Conservation (phyloP, 2,113 vertebrate genomes). For the Stictonetta naevosa region DNA sequence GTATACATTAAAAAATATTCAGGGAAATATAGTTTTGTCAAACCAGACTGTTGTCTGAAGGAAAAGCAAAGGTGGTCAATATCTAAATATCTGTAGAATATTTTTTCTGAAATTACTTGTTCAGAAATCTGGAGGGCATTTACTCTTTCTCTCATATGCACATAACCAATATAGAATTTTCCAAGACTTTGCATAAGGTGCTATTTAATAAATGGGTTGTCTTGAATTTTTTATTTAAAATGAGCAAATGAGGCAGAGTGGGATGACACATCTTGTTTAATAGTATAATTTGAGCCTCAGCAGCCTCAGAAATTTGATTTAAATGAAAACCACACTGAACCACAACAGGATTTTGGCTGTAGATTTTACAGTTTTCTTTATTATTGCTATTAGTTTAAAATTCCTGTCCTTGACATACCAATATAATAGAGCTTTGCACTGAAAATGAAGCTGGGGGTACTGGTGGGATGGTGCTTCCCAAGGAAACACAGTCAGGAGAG, state of each 20-base stretch:
- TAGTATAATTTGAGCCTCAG: background rate
- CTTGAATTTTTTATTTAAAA: background rate
- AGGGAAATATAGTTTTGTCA: background rate
- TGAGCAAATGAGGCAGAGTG: background rate
- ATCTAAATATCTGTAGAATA: background rate
- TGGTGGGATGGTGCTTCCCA: background rate
- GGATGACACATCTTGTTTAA: background rate
- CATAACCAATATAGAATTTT: background rate
- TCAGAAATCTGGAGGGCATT: background rate
- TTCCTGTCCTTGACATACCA: conserved; percentile 24
- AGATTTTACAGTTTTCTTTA: background rate
- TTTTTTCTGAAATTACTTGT: background rate
- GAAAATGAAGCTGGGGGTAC: background rate
- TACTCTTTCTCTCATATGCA: background rate
- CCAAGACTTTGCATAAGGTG: background rate
- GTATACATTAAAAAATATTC: background rate
- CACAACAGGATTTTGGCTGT: conserved; percentile 24
- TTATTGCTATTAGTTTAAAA: conserved; percentile 35
- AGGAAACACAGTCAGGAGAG: background rate
- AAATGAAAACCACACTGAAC: conserved; percentile 35
- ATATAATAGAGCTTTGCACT: background rate
- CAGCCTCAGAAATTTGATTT: conserved; percentile 32
- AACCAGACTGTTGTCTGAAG: background rate
- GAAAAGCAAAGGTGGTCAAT: background rate
- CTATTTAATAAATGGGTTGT: background rate